Evolutionary conservation across 2,888 invertebrate genomes (phyloP).

Genomic region (Chamaedrilus cognettii): DNA sequence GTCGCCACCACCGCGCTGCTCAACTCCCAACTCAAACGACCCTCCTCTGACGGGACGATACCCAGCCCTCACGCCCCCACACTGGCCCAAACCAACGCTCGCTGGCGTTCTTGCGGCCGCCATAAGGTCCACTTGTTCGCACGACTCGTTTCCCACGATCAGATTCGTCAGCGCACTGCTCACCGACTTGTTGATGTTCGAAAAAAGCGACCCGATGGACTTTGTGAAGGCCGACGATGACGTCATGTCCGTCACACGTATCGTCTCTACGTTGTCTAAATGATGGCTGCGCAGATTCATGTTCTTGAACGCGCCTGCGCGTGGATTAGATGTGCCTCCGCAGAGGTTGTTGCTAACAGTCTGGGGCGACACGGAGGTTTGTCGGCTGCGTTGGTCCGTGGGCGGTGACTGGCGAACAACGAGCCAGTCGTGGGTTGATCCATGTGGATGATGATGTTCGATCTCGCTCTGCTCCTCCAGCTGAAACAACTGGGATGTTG

Average conservation of each 20-base stretch:
- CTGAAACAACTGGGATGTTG: too few relatives aligned
- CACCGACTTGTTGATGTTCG: constrained; percentile 36
- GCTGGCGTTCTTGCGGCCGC: background rate
- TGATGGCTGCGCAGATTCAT: constrained; percentile 5
- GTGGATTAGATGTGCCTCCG: too few relatives aligned
- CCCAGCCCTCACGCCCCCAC: constrained; percentile 13
- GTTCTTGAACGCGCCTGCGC: constrained; percentile 9
- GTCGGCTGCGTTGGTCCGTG: too few relatives aligned
- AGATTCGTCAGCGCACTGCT: constrained; percentile 38
- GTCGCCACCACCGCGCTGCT: too few relatives aligned
- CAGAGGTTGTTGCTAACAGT: constrained; percentile 20
- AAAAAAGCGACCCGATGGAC: constrained; percentile 36
- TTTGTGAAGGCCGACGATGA: constrained; percentile 42
- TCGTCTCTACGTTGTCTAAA: constrained; percentile 23
- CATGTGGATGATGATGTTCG: too few relatives aligned
- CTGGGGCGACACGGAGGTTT: constrained; percentile 9
- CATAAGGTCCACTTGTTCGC: constrained; percentile 1
- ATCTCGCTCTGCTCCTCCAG: too few relatives aligned
- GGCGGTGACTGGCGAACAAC: too few relatives aligned
- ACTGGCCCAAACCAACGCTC: background rate
- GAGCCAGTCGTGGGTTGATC: too few relatives aligned
- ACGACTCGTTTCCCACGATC: constrained; percentile 22
- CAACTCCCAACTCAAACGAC: too few relatives aligned
- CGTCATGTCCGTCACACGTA: constrained; percentile 77
- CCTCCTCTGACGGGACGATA: too few relatives aligned